phyloP scores from a whole-genome alignment of 2,797 vertebrate genomes.

The Periophthalmus magnuspinnatus region DNA sequence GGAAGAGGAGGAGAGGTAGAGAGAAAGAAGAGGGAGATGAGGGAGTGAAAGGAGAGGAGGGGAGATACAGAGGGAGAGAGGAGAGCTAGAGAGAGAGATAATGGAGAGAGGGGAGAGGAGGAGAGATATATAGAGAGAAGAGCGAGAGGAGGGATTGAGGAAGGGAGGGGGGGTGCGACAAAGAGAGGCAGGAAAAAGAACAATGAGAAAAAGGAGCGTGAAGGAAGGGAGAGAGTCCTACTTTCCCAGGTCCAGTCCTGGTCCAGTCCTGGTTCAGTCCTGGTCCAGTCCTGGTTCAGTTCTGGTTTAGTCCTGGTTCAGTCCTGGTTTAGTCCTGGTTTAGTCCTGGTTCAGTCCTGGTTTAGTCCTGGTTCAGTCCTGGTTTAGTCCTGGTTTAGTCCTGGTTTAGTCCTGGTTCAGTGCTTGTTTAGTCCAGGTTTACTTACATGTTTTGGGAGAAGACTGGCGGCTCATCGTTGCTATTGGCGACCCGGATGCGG shows the following conservation, averaged over 20 bases:
- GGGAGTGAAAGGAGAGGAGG: no score
- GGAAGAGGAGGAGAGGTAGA: no score
- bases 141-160: no score
- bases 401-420: neutral
- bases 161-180: no score
- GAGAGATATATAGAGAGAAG: no score
- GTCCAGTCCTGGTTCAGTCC: neutral
- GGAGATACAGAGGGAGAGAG: no score
- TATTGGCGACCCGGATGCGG: slow-evolving; percentile 82
- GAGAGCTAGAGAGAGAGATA: no score
- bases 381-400: no score
- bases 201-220: no score
- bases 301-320: neutral
- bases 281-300: neutral
- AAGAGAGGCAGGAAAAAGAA: no score
- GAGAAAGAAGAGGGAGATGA: no score
- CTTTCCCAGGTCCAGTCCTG: neutral
- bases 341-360: neutral
- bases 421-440: neutral
- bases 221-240: neutral
- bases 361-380: neutral
- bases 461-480: slow-evolving; percentile 85
- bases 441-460: slow-evolving; percentile 87
- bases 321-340: neutral
- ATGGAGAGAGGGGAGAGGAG: no score